A percentile compares a stretch with the other conserved stretches of the same genome.
phyloP scores from a whole-genome alignment of 2,113 vertebrate genomes.

The Callithrix jacchus region DNA sequence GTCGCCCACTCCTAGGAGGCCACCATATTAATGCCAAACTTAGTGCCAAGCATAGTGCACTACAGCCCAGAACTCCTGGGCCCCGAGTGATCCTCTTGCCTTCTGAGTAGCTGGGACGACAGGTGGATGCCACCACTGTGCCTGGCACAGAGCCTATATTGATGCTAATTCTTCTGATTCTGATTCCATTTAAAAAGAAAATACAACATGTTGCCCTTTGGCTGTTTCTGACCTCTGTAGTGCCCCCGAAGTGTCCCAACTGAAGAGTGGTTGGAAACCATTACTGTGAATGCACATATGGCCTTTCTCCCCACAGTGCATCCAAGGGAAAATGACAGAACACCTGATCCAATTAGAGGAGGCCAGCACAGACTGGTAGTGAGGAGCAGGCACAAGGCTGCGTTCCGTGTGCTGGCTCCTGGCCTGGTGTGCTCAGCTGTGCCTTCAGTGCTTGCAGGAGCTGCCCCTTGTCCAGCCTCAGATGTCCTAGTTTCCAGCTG shows the following conservation, averaged over 20 bases:
- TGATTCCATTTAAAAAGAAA: neutral
- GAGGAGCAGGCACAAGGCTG: neutral
- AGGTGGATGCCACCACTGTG: too few relatives aligned
- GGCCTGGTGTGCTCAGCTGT: neutral
- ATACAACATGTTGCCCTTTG: neutral
- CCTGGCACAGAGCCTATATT: neutral
- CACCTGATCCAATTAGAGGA: rapidly evolving
- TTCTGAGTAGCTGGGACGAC: too few relatives aligned
- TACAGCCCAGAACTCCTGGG: too few relatives aligned
- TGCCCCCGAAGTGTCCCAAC: neutral
- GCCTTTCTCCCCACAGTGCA: neutral
- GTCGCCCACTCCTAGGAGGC: too few relatives aligned
- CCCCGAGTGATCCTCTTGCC: too few relatives aligned
- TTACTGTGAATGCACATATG: neutral
- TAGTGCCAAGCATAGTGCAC: too few relatives aligned
- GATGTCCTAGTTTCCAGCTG: neutral
- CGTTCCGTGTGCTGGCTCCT: neutral
- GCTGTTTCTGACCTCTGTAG: neutral
- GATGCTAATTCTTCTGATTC: neutral
- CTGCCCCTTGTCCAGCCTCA: neutral
- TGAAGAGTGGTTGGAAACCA: neutral
- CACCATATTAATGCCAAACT: too few relatives aligned
- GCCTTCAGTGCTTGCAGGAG: neutral
- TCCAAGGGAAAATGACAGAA: neutral
- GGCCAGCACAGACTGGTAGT: neutral